These are phyloP conservation scores for Dromaius novaehollandiae DNA, from an alignment of 2,113 vertebrate genomes.

Conservation along the genomic window DNA sequence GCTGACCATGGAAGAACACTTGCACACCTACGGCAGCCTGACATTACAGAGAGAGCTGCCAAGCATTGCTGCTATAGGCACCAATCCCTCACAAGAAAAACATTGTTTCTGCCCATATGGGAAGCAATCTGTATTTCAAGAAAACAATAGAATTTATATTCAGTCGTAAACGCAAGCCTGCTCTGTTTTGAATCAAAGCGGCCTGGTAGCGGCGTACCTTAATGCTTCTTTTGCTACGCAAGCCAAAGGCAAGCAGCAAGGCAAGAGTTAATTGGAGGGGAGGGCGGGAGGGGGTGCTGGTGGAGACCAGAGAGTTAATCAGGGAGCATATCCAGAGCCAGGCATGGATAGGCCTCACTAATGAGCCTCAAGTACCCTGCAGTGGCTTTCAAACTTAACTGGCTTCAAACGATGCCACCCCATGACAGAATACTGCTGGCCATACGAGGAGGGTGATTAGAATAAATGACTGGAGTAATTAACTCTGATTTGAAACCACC, in stretches of 20 bases:
- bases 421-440: conserved; percentile 72
- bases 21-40: neutral
- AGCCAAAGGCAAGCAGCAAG: conserved; percentile 51
- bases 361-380: conserved; percentile 80
- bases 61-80: neutral
- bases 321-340: conserved; percentile 67
- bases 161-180: rapidly evolving
- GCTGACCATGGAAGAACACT: neutral
- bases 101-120: neutral
- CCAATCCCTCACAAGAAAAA: no score
- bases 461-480: conserved; percentile 87
- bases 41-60: neutral
- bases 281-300: conserved; percentile 16
- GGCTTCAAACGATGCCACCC: conserved; percentile 78
- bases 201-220: neutral
- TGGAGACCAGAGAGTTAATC: conserved; percentile 35
- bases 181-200: neutral
- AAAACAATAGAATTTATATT: no score
- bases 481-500: conserved; percentile 84
- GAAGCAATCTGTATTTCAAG: no score
- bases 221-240: no score
- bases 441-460: conserved; percentile 78
- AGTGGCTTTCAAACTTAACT: conserved; percentile 77
- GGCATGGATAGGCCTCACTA: conserved; percentile 79
- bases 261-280: conserved; percentile 65